phyloP scores from a whole-genome alignment of 2,113 vertebrate species.

The Tragelaphus strepsiceros region DNA sequence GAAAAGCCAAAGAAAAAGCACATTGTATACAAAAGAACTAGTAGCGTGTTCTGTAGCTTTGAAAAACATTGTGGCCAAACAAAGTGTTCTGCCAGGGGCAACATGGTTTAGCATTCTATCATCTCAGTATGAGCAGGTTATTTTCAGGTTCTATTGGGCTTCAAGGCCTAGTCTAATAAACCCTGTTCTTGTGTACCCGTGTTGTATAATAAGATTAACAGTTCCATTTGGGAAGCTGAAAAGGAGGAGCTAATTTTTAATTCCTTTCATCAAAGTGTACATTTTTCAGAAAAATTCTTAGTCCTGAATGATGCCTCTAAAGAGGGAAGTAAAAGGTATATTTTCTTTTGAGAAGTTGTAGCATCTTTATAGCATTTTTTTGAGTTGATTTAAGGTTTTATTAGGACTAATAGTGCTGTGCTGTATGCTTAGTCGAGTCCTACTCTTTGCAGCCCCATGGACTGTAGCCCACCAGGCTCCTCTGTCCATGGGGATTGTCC shows the following conservation, averaged over 20 bases:
- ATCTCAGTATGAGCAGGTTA: slow-evolving; percentile 20
- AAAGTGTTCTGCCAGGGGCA: slow-evolving; percentile 74
- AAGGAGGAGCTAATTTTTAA: not conserved
- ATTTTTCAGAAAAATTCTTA: slow-evolving; percentile 39
- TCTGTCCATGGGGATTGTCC: not conserved
- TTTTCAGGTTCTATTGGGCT: slow-evolving; percentile 38
- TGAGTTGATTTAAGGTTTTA: not conserved
- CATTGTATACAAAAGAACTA: slow-evolving; percentile 22
- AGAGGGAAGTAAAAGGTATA: not conserved
- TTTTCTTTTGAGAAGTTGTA: slow-evolving; percentile 1
- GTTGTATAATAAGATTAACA: not conserved
- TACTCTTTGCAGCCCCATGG: not conserved
- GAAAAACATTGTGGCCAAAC: slow-evolving; percentile 64
- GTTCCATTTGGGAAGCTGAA: not conserved
- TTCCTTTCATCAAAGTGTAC: not conserved
- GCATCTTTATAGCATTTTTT: not conserved
- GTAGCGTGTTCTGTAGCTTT: slow-evolving; percentile 22
- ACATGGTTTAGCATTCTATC: slow-evolving; percentile 56
- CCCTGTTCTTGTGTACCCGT: slow-evolving; percentile 16
- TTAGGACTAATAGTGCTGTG: not conserved
- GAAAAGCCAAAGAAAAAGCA: slow-evolving; percentile 30
- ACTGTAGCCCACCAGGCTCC: not conserved
- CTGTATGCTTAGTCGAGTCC: not conserved
- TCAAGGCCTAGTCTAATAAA: slow-evolving; percentile 23
- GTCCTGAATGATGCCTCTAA: not conserved